phyloP scores from a whole-genome alignment of 2,888 invertebrate species.

The Cyclophora albipunctata region DNA sequence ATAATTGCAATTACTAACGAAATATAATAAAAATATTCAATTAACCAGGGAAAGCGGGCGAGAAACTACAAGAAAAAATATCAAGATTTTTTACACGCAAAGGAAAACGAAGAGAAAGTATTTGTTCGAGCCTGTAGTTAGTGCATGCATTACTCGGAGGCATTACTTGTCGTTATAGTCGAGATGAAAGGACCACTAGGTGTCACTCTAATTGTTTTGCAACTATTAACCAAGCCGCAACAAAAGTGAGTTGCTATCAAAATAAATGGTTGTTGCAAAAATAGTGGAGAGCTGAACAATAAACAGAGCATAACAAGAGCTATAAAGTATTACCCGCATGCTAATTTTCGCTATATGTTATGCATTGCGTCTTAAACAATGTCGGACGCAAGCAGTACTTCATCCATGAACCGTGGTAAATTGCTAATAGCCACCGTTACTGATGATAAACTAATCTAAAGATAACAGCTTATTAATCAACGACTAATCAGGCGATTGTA shows the following conservation, averaged over 20 bases:
- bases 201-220: conserved; percentile 10
- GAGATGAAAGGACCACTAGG: too few relatives aligned
- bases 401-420: conserved; percentile 52
- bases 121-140: conserved; percentile 16
- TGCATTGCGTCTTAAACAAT: conserved; percentile 48
- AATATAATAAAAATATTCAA: conserved; percentile 57
- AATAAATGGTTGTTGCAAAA: conserved; percentile 64
- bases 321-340: conserved; percentile 70
- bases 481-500: conserved; percentile 36
- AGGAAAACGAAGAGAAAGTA: conserved; percentile 60
- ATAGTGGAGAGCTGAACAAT: conserved; percentile 47
- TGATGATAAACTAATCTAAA: conserved; percentile 28
- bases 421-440: conserved; percentile 37
- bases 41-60: conserved; percentile 66
- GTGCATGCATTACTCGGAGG: conserved; percentile 35
- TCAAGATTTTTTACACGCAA: conserved; percentile 73
- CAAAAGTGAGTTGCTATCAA: conserved; percentile 54
- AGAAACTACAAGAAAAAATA: conserved; percentile 60
- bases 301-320: conserved; percentile 69
- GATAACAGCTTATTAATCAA: conserved; percentile 40
- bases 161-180: conserved; percentile 4
- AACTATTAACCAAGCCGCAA: conserved; percentile 31
- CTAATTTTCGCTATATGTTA: conserved; percentile 62
- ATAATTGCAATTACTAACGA: conserved; percentile 56
- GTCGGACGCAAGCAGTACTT: conserved; percentile 57